Evolutionary conservation across 2,797 vertebrate genomes (phyloP).

Genomic region (Diplodus sargus): DNA sequence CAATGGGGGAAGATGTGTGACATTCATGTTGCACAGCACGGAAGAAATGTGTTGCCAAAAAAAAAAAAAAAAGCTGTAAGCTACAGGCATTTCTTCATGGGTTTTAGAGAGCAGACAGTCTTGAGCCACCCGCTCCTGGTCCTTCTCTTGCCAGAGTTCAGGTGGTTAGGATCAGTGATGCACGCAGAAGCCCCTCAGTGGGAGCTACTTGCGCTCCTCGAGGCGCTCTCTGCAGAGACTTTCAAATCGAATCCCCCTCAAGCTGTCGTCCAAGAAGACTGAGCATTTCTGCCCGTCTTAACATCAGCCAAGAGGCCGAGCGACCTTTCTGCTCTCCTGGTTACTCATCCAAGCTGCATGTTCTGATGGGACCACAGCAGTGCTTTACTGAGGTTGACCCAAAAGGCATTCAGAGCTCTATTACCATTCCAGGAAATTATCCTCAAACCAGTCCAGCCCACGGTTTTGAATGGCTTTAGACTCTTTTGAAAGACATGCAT

Average conservation of each 20-base stretch:
- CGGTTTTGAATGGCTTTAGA: no score
- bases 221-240: slow-evolving; percentile 34
- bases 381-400: neutral
- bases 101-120: slow-evolving; percentile 9
- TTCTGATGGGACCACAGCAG: neutral
- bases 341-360: slow-evolving; percentile 21
- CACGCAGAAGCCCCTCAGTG: slow-evolving; percentile 2
- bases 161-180: slow-evolving; percentile 40
- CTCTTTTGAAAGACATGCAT: no score
- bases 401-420: neutral
- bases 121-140: neutral
- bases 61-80: slow-evolving; percentile 14
- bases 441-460: no score
- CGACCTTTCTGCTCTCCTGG: slow-evolving; percentile 25
- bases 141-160: slow-evolving; percentile 27
- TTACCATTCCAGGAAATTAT: no score
- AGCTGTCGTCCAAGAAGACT: slow-evolving; percentile 37
- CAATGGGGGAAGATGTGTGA: neutral
- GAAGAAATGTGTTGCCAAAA: neutral
- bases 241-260: slow-evolving; percentile 33
- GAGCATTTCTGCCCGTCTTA: neutral
- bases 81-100: slow-evolving; percentile 10
- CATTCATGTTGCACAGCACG: slow-evolving; percentile 1
- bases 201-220: slow-evolving; percentile 25
- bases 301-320: slow-evolving; percentile 13